Base-by-base conservation (phyloP, 2,113 vertebrate genomes). In the Sebastes fasciatus region DNA sequence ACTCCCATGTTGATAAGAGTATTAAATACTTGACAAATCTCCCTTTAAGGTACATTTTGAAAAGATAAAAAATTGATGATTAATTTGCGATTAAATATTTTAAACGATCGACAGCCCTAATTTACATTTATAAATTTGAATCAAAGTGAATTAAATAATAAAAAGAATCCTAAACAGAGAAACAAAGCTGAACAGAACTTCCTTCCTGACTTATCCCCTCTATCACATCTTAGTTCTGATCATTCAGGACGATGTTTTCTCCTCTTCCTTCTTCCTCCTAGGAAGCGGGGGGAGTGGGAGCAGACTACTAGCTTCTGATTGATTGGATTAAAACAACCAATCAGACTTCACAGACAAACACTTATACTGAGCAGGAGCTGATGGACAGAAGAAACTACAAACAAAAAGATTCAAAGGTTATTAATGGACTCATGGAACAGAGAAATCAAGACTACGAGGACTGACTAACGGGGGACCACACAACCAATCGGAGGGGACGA, bases 401-500 rank as follows among this genome's bases (percentile, higher is more conserved):
- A 88, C 19, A 82, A 55, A 64, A 76, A 8, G 55, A 8, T 17
- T 62, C 46, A 73, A 88, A 70, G 55, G 34, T 69, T 88, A 86
- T 81, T 91, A 89, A 93, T 89, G 89, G 69, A 80, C 54, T 88
- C 23, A 92, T 92, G 90, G 75, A 79, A 93, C 89, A 91, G 79
- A 86, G 81, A 90, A 34, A 34, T 34, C 82, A 63, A 82, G 80
- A 91, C 88, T 90, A 87, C n/a, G 54, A 74, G 83, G 80, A 75
- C 62, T 74, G 79, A 92, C 82, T 86, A 85, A 92, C 88, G 90
- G 88, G 76, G 86, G 86, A 92, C 91, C 82, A 94, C 67, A 92
- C 82, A 90, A 89, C 85, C 82, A 86, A 61, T 83, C 34, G 68
- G 48, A 76, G 79, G 85, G 88, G 83, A 80, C 60, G 69, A 84